Evolutionary conservation across 2,113 vertebrate genomes (phyloP).

Genomic region (Hydrolagus affinis): DNA sequence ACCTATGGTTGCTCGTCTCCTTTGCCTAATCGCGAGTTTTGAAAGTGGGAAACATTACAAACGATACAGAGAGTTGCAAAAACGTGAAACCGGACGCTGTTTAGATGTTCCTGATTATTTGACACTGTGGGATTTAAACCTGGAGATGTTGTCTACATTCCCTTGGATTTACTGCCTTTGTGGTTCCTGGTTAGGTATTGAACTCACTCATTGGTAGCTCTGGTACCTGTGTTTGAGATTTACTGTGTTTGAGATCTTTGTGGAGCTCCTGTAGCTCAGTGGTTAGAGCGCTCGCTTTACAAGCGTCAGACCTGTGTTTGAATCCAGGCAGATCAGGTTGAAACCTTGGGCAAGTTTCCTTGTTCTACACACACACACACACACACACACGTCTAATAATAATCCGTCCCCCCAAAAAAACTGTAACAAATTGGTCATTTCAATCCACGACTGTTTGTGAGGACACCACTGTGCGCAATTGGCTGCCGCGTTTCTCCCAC

Average conservation of each 20-base stretch:
- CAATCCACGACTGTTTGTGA: too few species aligned
- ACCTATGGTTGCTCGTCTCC: not conserved
- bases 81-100: not conserved
- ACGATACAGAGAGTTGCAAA: not conserved
- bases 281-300: too few species aligned
- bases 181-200: not conserved
- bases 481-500: too few species aligned
- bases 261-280: too few species aligned
- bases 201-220: slow-evolving; percentile 6
- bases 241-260: not conserved
- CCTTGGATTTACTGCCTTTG: not conserved
- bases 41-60: not conserved
- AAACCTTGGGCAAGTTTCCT: too few species aligned
- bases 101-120: not conserved
- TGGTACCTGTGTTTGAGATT: not conserved
- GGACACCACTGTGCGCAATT: too few species aligned
- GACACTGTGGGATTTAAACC: not conserved
- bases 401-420: too few species aligned
- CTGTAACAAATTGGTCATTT: too few species aligned
- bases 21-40: not conserved
- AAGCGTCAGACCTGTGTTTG: too few species aligned
- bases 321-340: too few species aligned
- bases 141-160: not conserved
- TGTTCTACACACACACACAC: too few species aligned
- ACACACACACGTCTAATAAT: too few species aligned